Evolutionary conservation across 2,113 vertebrate genomes (phyloP).

Genomic region (Centropus bengalensis): DNA sequence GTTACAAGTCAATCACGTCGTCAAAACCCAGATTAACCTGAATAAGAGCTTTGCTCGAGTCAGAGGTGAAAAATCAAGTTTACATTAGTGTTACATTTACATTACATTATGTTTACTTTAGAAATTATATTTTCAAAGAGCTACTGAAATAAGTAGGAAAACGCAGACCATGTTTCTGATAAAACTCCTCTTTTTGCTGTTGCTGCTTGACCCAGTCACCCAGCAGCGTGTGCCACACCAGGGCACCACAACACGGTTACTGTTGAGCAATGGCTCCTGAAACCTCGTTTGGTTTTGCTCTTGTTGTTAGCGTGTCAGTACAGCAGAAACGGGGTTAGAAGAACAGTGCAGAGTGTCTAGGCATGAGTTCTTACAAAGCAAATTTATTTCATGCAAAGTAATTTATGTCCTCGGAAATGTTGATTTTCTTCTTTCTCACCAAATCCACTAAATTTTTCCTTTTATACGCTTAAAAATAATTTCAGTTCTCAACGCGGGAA

Average conservation of each 20-base stretch:
- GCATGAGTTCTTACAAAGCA: not conserved
- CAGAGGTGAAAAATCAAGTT: not conserved
- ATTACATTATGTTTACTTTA: not conserved
- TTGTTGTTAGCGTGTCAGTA: not conserved
- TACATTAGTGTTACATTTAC: not conserved
- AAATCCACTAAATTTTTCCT: not conserved
- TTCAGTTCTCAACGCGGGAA: constrained; percentile 11
- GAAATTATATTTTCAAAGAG: not conserved
- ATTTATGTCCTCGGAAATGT: not conserved
- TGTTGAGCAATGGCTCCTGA: not conserved
- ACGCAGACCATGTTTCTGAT: not conserved
- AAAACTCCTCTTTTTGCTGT: not conserved
- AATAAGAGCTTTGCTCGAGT: not conserved
- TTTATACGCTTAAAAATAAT: not conserved
- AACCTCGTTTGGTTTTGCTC: not conserved
- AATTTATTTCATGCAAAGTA: not conserved
- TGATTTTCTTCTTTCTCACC: not conserved
- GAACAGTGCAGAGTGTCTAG: not conserved
- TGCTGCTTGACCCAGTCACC: not conserved
- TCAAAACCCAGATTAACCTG: not conserved
- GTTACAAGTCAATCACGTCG: not conserved
- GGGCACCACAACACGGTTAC: not conserved
- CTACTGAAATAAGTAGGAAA: not conserved
- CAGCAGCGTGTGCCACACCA: too few species aligned
- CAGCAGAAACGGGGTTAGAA: not conserved